Evolutionary conservation across 1,140 invertebrate species (phyloP).

Genomic region (Hylaeus anthracinus): DNA sequence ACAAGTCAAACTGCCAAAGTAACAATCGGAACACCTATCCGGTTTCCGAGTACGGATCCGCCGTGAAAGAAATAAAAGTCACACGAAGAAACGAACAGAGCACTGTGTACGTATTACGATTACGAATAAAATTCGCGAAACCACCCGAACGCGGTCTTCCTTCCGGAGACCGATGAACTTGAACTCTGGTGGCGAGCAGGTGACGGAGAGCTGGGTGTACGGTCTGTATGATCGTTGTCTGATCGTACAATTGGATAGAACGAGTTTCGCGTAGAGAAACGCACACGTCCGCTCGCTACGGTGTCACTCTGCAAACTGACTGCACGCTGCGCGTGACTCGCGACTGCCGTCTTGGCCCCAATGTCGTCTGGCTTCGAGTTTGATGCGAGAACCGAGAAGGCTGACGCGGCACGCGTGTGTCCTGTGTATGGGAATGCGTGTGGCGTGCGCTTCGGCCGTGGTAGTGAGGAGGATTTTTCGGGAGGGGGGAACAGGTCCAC

Average conservation of each 20-base stretch:
- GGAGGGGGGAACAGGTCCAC: conserved; percentile 20
- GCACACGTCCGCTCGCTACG: conserved; percentile 69
- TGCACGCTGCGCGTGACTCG: conserved; percentile 67
- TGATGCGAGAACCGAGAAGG: conserved; percentile 57
- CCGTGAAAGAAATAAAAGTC: too few relatives aligned
- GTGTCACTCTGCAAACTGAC: conserved; percentile 75
- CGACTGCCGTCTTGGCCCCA: conserved; percentile 69
- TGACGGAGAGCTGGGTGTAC: conserved; percentile 24
- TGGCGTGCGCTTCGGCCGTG: conserved; percentile 12
- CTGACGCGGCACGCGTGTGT: conserved; percentile 46
- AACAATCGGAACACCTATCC: background rate
- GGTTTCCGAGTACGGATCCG: too few relatives aligned
- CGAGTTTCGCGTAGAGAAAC: background rate
- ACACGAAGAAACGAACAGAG: background rate
- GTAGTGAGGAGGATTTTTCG: conserved; percentile 4
- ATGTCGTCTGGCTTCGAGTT: conserved; percentile 72
- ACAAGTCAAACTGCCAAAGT: background rate
- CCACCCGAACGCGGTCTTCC: background rate
- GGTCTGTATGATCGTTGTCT: background rate
- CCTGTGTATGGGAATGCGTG: conserved; percentile 17
- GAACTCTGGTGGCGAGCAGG: conserved; percentile 40
- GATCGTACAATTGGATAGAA: background rate
- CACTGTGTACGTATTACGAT: background rate
- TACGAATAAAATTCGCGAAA: background rate
- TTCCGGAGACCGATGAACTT: conserved; percentile 37